Percentiles rank a stretch among this genome's conserved stretches.
These are phyloP conservation scores for Sitta carolinensis DNA, from an alignment of 2,797 vertebrate genomes.

Conservation along the genomic window DNA sequence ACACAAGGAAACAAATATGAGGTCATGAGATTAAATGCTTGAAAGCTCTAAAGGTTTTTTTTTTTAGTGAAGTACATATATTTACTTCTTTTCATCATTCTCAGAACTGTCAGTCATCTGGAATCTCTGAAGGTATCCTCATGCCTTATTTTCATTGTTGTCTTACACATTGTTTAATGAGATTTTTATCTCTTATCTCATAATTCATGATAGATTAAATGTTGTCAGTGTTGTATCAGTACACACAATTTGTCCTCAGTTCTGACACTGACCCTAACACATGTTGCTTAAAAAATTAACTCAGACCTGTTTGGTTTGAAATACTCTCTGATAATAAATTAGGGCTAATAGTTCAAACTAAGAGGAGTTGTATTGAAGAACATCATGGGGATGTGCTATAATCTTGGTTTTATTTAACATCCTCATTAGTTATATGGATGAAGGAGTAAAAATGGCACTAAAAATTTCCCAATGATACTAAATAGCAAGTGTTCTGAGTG, in stretches of 20 bases:
- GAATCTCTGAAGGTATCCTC: neutral
- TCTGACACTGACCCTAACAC: neutral
- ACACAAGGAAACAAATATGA: neutral
- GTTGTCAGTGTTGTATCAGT: neutral
- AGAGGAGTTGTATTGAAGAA: neutral
- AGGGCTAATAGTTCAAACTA: neutral
- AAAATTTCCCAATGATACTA: neutral
- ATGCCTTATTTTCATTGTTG: neutral
- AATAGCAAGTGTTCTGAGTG: slow-evolving; percentile 1
- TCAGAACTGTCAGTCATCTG: neutral
- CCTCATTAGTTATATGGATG: neutral
- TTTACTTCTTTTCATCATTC: neutral
- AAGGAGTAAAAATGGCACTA: neutral
- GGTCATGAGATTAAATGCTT: neutral
- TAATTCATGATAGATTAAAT: neutral
- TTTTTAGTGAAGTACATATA: neutral
- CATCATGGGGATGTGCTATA: neutral
- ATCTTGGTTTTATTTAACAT: slow-evolving; percentile 31
- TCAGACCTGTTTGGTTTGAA: neutral
- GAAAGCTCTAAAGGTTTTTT: neutral
- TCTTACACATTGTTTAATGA: neutral
- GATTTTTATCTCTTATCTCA: neutral
- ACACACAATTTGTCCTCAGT: neutral
- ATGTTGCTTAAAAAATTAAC: neutral
- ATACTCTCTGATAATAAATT: neutral